Percentiles rank a stretch among this genome's conserved stretches.
These are phyloP conservation scores for Calliphora vicina DNA, from an alignment of 1,140 invertebrate species.

Conservation along the genomic window DNA sequence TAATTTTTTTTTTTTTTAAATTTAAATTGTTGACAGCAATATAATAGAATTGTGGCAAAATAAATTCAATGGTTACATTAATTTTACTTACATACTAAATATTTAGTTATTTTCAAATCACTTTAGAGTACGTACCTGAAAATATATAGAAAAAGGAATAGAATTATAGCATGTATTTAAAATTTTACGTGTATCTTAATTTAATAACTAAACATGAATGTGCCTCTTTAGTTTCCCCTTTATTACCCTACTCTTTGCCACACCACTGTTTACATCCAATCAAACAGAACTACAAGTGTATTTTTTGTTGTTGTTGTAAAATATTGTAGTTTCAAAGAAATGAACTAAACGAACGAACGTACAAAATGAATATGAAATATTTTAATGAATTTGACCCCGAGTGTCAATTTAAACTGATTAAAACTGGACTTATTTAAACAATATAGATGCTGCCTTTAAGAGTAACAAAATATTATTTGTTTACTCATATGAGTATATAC, in stretches of 20 bases:
- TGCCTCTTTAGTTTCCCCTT: too few species aligned
- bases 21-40: too few species aligned
- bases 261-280: not conserved
- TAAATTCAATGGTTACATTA: too few species aligned
- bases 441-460: not conserved
- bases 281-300: not conserved
- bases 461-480: not conserved
- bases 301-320: not conserved
- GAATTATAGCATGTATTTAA: too few species aligned
- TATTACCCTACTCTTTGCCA: not conserved
- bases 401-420: slow-evolving; percentile 40
- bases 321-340: not conserved
- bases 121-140: too few species aligned
- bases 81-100: too few species aligned
- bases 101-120: too few species aligned
- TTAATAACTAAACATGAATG: too few species aligned
- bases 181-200: too few species aligned
- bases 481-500: not conserved
- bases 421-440: slow-evolving; percentile 2
- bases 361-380: slow-evolving; percentile 8
- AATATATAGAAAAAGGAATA: too few species aligned
- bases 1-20: too few species aligned
- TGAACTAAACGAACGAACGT: not conserved
- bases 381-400: slow-evolving; percentile 38
- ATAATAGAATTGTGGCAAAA: too few species aligned